phyloP scores from a whole-genome alignment of 2,113 vertebrate genomes.

The Cynoglossus semilaevis region DNA sequence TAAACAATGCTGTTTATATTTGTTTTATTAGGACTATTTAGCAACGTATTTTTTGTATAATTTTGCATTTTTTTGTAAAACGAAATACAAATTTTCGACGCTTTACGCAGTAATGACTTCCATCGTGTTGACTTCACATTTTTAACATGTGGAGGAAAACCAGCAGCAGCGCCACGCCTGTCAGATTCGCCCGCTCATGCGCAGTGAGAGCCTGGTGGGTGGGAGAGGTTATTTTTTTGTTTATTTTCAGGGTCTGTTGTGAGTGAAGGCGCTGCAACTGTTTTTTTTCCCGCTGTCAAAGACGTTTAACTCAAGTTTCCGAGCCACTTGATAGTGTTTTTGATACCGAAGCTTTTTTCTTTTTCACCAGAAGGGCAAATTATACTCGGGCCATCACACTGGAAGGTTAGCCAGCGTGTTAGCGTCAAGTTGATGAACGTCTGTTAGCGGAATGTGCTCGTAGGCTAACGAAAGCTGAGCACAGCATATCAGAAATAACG shows the following conservation, averaged over 20 bases:
- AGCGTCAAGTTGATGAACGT: constrained; percentile 27
- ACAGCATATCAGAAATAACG: not conserved
- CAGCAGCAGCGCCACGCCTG: constrained; percentile 45
- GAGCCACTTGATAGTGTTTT: too few species aligned
- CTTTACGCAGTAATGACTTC: too few species aligned
- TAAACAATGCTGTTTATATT: too few species aligned
- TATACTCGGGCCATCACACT: not conserved
- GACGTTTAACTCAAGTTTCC: too few species aligned
- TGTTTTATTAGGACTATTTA: too few species aligned
- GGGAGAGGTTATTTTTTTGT: constrained; percentile 51
- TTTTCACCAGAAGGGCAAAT: too few species aligned
- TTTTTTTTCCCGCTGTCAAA: too few species aligned
- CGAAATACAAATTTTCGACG: too few species aligned
- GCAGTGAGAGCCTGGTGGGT: constrained; percentile 36
- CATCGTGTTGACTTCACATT: not conserved
- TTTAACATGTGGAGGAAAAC: not conserved
- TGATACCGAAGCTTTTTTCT: too few species aligned
- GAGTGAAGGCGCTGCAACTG: not conserved
- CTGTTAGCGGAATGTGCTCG: constrained; percentile 35
- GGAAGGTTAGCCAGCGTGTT: constrained; percentile 16
- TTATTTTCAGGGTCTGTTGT: constrained; percentile 61
- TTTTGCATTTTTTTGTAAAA: too few species aligned
- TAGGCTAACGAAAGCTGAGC: constrained; percentile 2
- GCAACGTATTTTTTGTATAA: too few species aligned
- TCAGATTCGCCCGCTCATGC: constrained; percentile 19